Percentiles rank a stretch among this genome's conserved stretches.
phyloP scores from a whole-genome alignment of 2,888 invertebrate genomes.

The Ischnura elegans region DNA sequence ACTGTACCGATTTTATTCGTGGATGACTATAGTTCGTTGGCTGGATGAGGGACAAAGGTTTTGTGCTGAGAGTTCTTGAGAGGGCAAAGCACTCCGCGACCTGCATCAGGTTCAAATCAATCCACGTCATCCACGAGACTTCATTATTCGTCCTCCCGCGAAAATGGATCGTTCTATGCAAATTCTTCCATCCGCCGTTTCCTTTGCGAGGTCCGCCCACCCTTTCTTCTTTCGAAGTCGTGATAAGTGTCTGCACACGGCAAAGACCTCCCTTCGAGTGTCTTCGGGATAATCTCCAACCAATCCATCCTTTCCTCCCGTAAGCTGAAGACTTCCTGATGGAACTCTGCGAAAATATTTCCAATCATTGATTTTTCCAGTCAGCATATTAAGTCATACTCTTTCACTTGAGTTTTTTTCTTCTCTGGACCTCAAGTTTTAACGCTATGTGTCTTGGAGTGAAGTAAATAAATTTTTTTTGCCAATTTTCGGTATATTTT shows the following conservation, averaged over 20 bases:
- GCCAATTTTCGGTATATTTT: too few species aligned
- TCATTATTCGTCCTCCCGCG: background rate
- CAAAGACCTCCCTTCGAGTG: background rate
- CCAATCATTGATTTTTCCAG: too few species aligned
- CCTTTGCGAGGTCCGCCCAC: background rate
- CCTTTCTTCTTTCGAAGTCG: background rate
- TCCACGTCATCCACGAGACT: background rate
- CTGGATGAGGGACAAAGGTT: background rate
- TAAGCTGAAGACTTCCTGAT: background rate
- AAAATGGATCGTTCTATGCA: background rate
- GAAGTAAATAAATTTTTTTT: too few species aligned
- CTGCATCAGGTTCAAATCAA: background rate
- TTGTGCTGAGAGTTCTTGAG: background rate
- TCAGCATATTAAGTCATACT: too few species aligned
- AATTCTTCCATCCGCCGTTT: background rate
- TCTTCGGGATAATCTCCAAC: background rate
- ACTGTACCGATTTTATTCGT: background rate
- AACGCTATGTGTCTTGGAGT: too few species aligned
- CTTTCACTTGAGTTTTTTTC: too few species aligned
- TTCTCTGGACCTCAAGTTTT: too few species aligned
- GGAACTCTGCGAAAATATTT: background rate
- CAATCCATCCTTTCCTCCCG: background rate
- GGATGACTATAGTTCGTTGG: background rate
- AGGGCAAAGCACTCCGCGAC: background rate
- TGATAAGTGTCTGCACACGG: background rate